Evolutionary conservation across 1,140 invertebrate genomes (phyloP).

Genomic region (Lordiphosa collinella): DNA sequence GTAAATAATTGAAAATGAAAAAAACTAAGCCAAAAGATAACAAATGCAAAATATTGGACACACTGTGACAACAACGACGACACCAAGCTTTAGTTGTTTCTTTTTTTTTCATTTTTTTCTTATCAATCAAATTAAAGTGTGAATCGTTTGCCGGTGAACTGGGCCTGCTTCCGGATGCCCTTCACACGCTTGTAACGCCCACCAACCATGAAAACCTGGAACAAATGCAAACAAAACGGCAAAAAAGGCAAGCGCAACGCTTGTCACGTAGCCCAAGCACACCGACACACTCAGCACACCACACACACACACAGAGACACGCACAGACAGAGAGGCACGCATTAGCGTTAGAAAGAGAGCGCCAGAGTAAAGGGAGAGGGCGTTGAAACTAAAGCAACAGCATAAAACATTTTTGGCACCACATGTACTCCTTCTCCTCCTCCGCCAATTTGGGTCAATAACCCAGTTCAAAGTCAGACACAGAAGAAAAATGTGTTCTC

Average conservation of each 20-base stretch:
- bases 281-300: slow-evolving; percentile 12
- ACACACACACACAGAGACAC: slow-evolving; percentile 14
- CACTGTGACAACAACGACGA: slow-evolving; percentile 15
- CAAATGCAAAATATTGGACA: slow-evolving; percentile 7
- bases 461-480: slow-evolving; percentile 55
- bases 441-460: slow-evolving; percentile 53
- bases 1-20: slow-evolving; percentile 16
- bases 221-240: slow-evolving; percentile 35
- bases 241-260: slow-evolving; percentile 63
- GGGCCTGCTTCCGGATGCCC: slow-evolving; percentile 40
- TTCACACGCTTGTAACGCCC: slow-evolving; percentile 41
- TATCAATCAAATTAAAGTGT: slow-evolving; percentile 22
- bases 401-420: slow-evolving; percentile 15
- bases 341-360: slow-evolving; percentile 22
- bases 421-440: neutral
- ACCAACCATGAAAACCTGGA: slow-evolving; percentile 12
- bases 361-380: slow-evolving; percentile 12
- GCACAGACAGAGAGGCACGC: slow-evolving; percentile 14
- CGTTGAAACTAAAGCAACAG: slow-evolving; percentile 7
- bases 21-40: slow-evolving; percentile 7
- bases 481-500: slow-evolving; percentile 5
- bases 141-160: neutral
- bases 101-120: slow-evolving; percentile 7
- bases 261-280: slow-evolving; percentile 66
- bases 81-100: slow-evolving; percentile 3